Conservation (phyloP, 35 echinoderm and acorn worm species). For the Eucidaris tribuloides region DNA sequence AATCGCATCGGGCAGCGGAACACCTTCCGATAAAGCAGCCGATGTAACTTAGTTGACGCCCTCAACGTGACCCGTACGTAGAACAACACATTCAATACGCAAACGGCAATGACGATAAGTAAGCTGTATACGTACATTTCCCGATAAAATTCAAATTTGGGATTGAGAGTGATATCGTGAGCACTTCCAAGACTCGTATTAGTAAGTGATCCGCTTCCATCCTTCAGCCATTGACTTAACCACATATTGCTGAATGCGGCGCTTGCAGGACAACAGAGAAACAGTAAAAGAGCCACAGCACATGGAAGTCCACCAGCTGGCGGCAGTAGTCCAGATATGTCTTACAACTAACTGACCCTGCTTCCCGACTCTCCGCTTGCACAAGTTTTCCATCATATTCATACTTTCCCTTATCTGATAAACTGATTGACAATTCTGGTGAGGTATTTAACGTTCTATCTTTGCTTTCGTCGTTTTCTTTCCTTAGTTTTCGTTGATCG, state of each 20-base stretch:
- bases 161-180: background rate
- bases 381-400: conserved; percentile 39
- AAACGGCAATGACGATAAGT: background rate
- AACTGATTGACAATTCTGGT: too few relatives aligned
- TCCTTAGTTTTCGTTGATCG: too few relatives aligned
- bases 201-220: conserved; percentile 21
- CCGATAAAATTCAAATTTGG: background rate
- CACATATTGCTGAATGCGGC: conserved; percentile 75
- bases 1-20: conserved; percentile 80
- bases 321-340: conserved; percentile 57
- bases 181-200: too few relatives aligned
- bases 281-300: conserved; percentile 31
- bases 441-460: too few relatives aligned
- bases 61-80: conserved; percentile 43
- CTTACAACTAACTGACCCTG: conserved; percentile 15
- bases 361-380: conserved; percentile 27
- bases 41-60: conserved; percentile 66
- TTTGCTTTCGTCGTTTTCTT: background rate
- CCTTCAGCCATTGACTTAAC: conserved; percentile 61
- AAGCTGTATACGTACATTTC: background rate
- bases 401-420: too few relatives aligned
- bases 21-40: conserved; percentile 39
- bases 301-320: conserved; percentile 38
- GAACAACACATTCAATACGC: background rate
- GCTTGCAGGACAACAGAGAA: conserved; percentile 2